phyloP scores from a whole-genome alignment of 2,888 invertebrate genomes.

The Eupithecia tripunctaria region DNA sequence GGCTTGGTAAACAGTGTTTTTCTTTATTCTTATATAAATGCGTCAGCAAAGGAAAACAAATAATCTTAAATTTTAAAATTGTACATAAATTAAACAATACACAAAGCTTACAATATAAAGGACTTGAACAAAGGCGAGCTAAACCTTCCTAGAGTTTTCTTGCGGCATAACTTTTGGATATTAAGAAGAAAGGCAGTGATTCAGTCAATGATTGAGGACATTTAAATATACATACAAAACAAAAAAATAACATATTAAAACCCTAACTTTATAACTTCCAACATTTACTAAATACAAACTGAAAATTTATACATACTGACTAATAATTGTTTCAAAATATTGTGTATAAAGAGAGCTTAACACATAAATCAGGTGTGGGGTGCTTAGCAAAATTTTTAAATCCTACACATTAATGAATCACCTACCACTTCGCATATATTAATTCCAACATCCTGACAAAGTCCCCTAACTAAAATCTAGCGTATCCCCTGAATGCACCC shows the following conservation, averaged over 20 bases:
- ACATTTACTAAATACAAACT: too few species aligned
- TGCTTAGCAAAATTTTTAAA: not conserved
- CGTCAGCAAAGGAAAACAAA: not conserved
- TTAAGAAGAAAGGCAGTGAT: too few species aligned
- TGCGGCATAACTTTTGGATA: too few species aligned
- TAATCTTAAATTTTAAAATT: not conserved
- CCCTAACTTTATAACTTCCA: too few species aligned
- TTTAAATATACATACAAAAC: too few species aligned
- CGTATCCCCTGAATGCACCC: slow-evolving; percentile 14
- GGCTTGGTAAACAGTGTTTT: not conserved
- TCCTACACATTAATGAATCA: not conserved
- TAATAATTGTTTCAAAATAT: not conserved
- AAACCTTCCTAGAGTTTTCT: too few species aligned
- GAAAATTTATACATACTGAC: too few species aligned
- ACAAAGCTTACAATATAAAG: too few species aligned
- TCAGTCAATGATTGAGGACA: too few species aligned
- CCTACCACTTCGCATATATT: not conserved
- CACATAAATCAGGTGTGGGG: not conserved
- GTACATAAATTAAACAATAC: too few species aligned
- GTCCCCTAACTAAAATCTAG: not conserved
- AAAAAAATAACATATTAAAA: too few species aligned
- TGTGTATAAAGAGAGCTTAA: not conserved
- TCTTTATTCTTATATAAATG: not conserved
- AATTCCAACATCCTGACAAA: not conserved
- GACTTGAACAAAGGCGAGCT: too few species aligned